Evolutionary conservation across 2,888 invertebrate genomes (phyloP), one percentile per base, ranked within the genome.

Genomic region (Xylocampa areola): DNA sequence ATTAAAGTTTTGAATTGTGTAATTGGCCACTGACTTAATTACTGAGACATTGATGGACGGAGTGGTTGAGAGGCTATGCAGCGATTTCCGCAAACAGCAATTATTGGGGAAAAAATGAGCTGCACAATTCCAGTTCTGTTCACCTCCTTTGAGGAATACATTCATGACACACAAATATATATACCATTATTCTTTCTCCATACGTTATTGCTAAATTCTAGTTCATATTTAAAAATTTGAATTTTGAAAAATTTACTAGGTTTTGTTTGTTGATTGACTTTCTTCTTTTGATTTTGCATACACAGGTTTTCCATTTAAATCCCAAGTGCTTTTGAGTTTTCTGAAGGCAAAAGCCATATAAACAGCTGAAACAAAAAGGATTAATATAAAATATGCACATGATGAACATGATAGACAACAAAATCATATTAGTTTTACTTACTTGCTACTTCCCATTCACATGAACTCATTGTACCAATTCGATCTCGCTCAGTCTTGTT

Each of bases 381-480:
- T 25, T 1, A 10, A 5, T 8, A 8, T 1, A 23, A 25, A 8
- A 8, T 6, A 8, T 25, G 7, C 7, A 8, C 8, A 8, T 25
- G 7, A 25, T 25, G 21, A 21, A 21, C 21, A 21, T 21, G 1
- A 21, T 5, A 36, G 7, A 41, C 21, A 39, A 14, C 29, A 11
- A 29, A 45, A 32, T 19, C 0, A 39, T 13, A 25, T 21, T 29
- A 25, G 4, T 11, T 7, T 7, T 62, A 96, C 97, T 96, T 93
- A 98, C 98, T 97, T 67, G 96, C 96, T 61, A 97, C 98, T 91
- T 99, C 98, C 99, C 99, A 99, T 90, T 99, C 98, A 35, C 97
- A 95, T 76, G 95, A 95, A 8, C 98, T 97, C 76, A 99, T 94
- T 1, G 99, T 98, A 8, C 98, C 98, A 70, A 97, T 88, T 39